Evolutionary conservation across 1,140 invertebrate genomes (phyloP).

Genomic region (Leptonema lineaticorne): DNA sequence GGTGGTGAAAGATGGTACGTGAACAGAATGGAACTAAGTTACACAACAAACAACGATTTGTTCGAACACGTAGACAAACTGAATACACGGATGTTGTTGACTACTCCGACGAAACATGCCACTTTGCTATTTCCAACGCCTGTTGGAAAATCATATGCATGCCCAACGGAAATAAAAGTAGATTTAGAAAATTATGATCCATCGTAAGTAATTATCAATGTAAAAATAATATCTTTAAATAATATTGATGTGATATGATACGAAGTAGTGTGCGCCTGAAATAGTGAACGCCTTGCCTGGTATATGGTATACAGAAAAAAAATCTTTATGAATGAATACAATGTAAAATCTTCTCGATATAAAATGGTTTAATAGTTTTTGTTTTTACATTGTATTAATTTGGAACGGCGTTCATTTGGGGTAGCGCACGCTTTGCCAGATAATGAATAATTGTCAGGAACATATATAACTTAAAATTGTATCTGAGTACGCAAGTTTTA

Average conservation of each 20-base stretch:
- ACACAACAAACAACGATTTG: slow-evolving; percentile 58
- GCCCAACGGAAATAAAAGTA: slow-evolving; percentile 66
- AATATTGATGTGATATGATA: too few relatives aligned
- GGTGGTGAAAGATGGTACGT: slow-evolving; percentile 85
- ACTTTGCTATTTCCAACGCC: slow-evolving; percentile 78
- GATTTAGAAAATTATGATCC: slow-evolving; percentile 55
- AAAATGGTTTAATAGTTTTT: too few relatives aligned
- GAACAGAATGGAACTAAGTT: slow-evolving; percentile 67
- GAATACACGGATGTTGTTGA: slow-evolving; percentile 57
- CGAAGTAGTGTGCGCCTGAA: too few relatives aligned
- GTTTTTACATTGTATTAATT: too few relatives aligned
- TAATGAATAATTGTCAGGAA: too few relatives aligned
- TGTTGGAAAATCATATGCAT: slow-evolving; percentile 80
- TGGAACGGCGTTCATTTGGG: too few relatives aligned
- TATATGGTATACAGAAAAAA: not conserved
- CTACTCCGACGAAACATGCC: slow-evolving; percentile 58
- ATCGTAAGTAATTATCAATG: slow-evolving; percentile 46
- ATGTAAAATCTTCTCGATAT: too few relatives aligned
- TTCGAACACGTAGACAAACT: slow-evolving; percentile 58
- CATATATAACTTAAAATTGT: too few relatives aligned
- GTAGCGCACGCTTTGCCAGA: too few relatives aligned
- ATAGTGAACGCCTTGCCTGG: not conserved
- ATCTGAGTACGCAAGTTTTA: too few relatives aligned
- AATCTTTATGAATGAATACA: too few relatives aligned
- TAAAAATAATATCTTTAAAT: not conserved